Base-by-base conservation (phyloP, 1,140 invertebrate species). In the Apocrypta bakeri region DNA sequence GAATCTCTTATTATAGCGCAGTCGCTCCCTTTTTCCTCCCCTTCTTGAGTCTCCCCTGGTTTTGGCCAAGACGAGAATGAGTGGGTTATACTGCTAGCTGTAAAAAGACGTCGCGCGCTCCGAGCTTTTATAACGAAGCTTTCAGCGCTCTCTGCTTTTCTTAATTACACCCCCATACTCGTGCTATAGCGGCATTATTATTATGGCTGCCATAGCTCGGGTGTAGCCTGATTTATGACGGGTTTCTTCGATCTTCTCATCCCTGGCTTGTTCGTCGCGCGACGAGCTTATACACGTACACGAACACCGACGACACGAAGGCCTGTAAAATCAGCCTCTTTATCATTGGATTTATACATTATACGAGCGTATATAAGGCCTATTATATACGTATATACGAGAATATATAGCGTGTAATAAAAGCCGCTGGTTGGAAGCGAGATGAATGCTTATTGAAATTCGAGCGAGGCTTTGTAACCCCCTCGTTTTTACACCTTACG, bases 131-230 rank as follows among this genome's bases (percentile, higher is more conserved):
- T 27, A 72, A 42, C n/a, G 69, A 66, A 14, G 9, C 24, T 66
- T n/a, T n/a, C n/a, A n/a, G n/a, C 61, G 61, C 61, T 14, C 61
- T 11, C 63, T 33, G 24, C 25, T 21, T 66, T 72, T 80, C 56
- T 81, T 81, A 81, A 81, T 81, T 81, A 74, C 71, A 66, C 1
- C 48, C n/a, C n/a, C n/a, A n/a, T n/a, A n/a, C n/a, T n/a, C n/a
- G n/a, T n/a, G n/a, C n/a, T n/a, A n/a, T n/a, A n/a, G n/a, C n/a
- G n/a, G n/a, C n/a, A n/a, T 74, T 74, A 81, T 81, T 81, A 31
- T 74, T 72, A 80, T 33, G 31, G 68, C 40, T 79, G 68, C 27
- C 31, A 17, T 74, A 29, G 71, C 31, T 48, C 42, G 11, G 8
- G 72, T 24, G 9, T 37, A 37, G 33, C 31, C 66, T 72, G 81